phyloP scores from a whole-genome alignment of 2,888 invertebrate genomes.

The Andricus quercusramuli region DNA sequence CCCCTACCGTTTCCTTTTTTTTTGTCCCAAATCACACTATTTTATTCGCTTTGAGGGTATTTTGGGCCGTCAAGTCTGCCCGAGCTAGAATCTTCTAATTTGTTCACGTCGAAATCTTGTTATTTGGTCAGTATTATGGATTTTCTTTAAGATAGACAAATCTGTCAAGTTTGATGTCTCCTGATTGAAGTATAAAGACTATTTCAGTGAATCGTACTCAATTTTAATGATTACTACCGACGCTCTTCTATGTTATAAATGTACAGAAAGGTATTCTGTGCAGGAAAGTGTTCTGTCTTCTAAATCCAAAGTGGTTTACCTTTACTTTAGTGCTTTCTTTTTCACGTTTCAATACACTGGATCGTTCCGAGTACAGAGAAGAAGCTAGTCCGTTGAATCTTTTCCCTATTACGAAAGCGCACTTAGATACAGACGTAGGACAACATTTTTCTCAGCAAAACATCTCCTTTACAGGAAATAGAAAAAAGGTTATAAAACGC shows the following conservation, averaged over 20 bases:
- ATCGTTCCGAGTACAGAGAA: slow-evolving; percentile 50
- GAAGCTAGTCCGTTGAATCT: slow-evolving; percentile 42
- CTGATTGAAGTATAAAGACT: too few species aligned
- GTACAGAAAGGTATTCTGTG: background rate
- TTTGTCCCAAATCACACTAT: too few species aligned
- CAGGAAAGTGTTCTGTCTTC: background rate
- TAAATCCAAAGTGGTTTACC: slow-evolving; percentile 34
- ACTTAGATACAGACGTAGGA: slow-evolving; percentile 38
- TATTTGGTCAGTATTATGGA: too few species aligned
- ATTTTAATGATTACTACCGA: too few species aligned
- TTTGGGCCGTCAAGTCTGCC: too few species aligned
- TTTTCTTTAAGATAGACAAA: too few species aligned
- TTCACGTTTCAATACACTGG: slow-evolving; percentile 47
- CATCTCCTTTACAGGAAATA: slow-evolving; percentile 39
- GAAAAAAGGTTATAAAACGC: slow-evolving; percentile 37
- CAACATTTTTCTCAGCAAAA: slow-evolving; percentile 37
- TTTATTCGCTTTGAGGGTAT: too few species aligned
- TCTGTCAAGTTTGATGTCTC: too few species aligned
- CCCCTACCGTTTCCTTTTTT: too few species aligned
- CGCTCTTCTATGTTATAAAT: background rate
- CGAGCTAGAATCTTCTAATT: too few species aligned
- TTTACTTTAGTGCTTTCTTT: slow-evolving; percentile 49
- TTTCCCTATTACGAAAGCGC: slow-evolving; percentile 27
- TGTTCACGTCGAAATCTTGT: too few species aligned
- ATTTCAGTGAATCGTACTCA: too few species aligned